Conservation (phyloP, 2,888 invertebrate genomes). For the Lamproptera curius region DNA sequence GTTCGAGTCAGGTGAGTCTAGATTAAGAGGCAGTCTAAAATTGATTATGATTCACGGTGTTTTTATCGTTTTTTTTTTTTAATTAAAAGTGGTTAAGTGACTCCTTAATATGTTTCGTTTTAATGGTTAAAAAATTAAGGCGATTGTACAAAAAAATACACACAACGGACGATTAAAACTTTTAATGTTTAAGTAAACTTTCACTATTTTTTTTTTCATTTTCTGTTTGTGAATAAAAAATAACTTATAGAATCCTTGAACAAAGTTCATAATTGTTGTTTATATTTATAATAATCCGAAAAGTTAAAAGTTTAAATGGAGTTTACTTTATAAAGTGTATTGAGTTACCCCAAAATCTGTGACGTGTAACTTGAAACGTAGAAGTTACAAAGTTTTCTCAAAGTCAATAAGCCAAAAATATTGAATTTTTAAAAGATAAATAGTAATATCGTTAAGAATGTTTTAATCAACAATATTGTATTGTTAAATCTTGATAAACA, state of each 20-base stretch:
- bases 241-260: too few relatives aligned
- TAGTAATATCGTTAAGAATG: too few relatives aligned
- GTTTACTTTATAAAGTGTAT: conserved; percentile 1
- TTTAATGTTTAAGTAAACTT: too few relatives aligned
- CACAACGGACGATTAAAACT: too few relatives aligned
- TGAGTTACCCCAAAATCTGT: not conserved
- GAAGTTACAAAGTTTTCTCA: not conserved
- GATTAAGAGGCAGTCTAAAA: not conserved
- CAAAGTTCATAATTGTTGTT: too few relatives aligned
- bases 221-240: too few relatives aligned
- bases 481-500: too few relatives aligned
- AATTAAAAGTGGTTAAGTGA: not conserved
- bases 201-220: too few relatives aligned
- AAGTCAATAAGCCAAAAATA: not conserved
- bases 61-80: not conserved
- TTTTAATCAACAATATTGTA: too few relatives aligned
- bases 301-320: not conserved
- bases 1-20: conserved; percentile 18
- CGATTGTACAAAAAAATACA: too few relatives aligned
- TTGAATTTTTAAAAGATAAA: too few relatives aligned
- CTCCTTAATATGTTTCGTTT: not conserved
- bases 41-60: not conserved
- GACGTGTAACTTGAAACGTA: not conserved
- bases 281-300: too few relatives aligned
- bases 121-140: not conserved